Evolutionary conservation across 2,113 vertebrate genomes (phyloP), one percentile per base, ranked within the genome.

Genomic region (Ailurus styani): DNA sequence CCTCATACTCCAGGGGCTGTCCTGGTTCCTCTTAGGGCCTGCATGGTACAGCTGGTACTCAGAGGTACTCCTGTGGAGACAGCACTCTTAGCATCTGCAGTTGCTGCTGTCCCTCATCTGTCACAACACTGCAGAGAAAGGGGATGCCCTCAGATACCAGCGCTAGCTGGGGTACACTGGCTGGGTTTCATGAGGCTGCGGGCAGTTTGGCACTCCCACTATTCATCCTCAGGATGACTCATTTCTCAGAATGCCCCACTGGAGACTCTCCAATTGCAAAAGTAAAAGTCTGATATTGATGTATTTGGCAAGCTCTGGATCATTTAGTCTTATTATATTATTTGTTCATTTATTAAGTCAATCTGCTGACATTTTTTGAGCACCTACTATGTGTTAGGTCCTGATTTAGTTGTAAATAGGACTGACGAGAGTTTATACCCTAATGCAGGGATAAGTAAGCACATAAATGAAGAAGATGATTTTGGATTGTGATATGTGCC

Each of bases 31-130:
- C 12, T 72, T 62, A 25, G 62, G 77, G 50, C 50, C 84, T 85
- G 5, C 0, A 0, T 52, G 31, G 3, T 15, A 18, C 6, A 3
- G 7, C 20, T 55, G 14, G 12, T 93, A 23, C 45, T 68, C 81
- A 29, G 62, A 57, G 40, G 3, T 27, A 34, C 40, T 42, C 11
- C 54, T 70, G 8, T 29, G n/a, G 23, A 64, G 55, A 45, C 18
- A 70, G 47, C 34, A 31, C 5, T 45, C 31, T 27, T 5, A 34
- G 37, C 34, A 29, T 78, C 27, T 50, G 4, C 79, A 42, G 11
- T 25, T 50, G 64, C 81, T 42, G 14, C 11, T 77, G 3, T 40
- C 31, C 29, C 31, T 83, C 1, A 1, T 17, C 42, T 66, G 4
- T 55, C 57, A 27, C n/a, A 87, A 81, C 70, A 79, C 40, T 7